Evolutionary conservation across 2,888 invertebrate genomes (phyloP).

Genomic region (Cybosia mesomella): DNA sequence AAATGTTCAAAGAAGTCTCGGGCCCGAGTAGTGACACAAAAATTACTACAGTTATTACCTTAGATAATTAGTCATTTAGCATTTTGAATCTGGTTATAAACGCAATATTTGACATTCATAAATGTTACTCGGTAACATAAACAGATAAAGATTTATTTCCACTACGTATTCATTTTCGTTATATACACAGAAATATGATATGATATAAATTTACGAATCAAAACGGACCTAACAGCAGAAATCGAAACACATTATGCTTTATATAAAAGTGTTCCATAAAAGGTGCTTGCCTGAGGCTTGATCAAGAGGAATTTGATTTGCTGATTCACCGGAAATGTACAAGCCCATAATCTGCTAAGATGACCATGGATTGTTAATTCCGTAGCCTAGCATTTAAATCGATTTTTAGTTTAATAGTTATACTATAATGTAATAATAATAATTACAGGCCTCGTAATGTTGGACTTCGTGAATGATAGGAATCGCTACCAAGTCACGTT

Average conservation of each 20-base stretch:
- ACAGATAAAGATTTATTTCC: background rate
- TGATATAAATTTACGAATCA: background rate
- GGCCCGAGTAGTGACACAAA: no score
- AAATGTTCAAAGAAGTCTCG: no score
- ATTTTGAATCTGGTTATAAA: no score
- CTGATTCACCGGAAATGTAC: conserved; percentile 13
- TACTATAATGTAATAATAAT: background rate
- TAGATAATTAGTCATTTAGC: no score
- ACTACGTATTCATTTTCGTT: background rate
- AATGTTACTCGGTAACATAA: no score
- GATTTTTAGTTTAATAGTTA: background rate
- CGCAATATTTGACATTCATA: no score
- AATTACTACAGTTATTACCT: no score
- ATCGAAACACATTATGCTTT: conserved; percentile 1
- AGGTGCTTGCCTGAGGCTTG: conserved; percentile 11
- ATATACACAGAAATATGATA: background rate
- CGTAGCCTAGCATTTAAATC: background rate
- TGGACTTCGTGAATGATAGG: no score
- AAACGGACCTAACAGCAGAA: background rate
- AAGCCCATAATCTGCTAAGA: conserved; percentile 13
- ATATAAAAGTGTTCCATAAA: conserved; percentile 1
- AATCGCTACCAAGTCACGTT: background rate
- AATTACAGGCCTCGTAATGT: no score
- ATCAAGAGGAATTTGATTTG: conserved; percentile 14
- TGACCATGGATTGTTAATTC: conserved; percentile 5